These are phyloP conservation scores for Catocala fraxini DNA, from an alignment of 2,888 invertebrate species.

Conservation along the genomic window DNA sequence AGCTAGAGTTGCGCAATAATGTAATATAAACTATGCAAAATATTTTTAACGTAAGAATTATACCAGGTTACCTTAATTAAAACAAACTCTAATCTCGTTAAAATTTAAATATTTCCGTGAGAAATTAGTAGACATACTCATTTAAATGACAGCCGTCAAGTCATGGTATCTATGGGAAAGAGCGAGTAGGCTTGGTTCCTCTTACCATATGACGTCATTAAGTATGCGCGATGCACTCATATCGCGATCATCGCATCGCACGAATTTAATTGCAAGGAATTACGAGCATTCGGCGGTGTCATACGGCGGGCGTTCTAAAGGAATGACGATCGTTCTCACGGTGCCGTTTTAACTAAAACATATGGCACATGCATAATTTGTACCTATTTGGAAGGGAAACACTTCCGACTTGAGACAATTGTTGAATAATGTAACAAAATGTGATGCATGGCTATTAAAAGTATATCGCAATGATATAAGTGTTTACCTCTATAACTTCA, in stretches of 20 bases:
- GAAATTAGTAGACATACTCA: conserved; percentile 27
- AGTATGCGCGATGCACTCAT: conserved; percentile 73
- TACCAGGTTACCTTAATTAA: conserved; percentile 6
- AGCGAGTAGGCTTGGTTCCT: conserved; percentile 54
- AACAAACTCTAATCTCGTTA: conserved; percentile 7
- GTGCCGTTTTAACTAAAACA: conserved; percentile 43
- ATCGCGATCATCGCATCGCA: conserved; percentile 81
- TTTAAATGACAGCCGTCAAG: conserved; percentile 39
- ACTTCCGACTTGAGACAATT: conserved; percentile 1
- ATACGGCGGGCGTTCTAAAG: conserved; percentile 66
- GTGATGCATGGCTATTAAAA: too few relatives aligned
- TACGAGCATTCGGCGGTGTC: conserved; percentile 67
- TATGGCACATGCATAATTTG: conserved; percentile 37
- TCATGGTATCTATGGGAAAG: conserved; percentile 73
- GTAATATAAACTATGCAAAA: neutral
- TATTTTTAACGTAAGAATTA: conserved; percentile 4
- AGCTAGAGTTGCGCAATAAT: too few relatives aligned
- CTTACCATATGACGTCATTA: conserved; percentile 78
- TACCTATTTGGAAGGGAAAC: neutral
- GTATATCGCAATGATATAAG: too few relatives aligned
- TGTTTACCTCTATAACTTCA: too few relatives aligned
- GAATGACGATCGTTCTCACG: conserved; percentile 75
- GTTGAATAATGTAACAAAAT: too few relatives aligned
- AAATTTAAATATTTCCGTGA: conserved; percentile 28
- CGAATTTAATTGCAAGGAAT: conserved; percentile 84